Percentiles rank a stretch among this genome's conserved stretches.
phyloP scores from a whole-genome alignment of 2,113 vertebrate species.

The Sciurus niger region DNA sequence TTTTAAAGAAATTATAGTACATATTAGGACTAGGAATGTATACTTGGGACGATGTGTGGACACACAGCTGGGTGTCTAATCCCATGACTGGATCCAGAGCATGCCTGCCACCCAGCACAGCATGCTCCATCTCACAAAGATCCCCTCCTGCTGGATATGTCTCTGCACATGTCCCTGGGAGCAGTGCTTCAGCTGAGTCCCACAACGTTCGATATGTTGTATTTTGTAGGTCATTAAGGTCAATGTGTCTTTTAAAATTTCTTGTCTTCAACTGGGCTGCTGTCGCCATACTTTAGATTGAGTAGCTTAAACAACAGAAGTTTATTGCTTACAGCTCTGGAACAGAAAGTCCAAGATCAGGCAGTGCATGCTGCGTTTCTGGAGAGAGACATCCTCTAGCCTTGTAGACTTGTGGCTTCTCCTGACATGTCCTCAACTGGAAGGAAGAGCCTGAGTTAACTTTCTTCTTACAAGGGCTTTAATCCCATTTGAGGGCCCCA shows the following conservation, averaged over 20 bases:
- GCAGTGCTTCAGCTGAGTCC: not conserved
- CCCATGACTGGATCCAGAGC: not conserved
- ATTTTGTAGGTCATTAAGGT: not conserved
- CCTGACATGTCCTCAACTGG: not conserved
- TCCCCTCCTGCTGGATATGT: too few relatives aligned
- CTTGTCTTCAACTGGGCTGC: not conserved
- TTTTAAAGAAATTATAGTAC: not conserved
- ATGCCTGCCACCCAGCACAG: not conserved
- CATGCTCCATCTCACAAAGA: not conserved
- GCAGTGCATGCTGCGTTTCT: accelerated
- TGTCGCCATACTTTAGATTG: not conserved
- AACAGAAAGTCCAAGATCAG: not conserved
- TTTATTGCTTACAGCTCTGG: not conserved
- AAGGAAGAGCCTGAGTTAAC: not conserved
- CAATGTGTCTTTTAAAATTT: not conserved
- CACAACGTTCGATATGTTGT: not conserved
- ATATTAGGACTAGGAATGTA: not conserved
- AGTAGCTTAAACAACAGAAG: not conserved
- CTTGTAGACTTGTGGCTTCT: not conserved
- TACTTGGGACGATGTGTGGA: not conserved
- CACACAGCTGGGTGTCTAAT: not conserved
- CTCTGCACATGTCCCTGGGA: accelerated
- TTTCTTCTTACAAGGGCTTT: not conserved
- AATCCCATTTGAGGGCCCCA: not conserved
- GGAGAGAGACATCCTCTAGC: accelerated